Percentiles rank a stretch among this genome's conserved stretches.
phyloP scores from a whole-genome alignment of 2,797 vertebrate genomes.

The Passerculus sandwichensis region DNA sequence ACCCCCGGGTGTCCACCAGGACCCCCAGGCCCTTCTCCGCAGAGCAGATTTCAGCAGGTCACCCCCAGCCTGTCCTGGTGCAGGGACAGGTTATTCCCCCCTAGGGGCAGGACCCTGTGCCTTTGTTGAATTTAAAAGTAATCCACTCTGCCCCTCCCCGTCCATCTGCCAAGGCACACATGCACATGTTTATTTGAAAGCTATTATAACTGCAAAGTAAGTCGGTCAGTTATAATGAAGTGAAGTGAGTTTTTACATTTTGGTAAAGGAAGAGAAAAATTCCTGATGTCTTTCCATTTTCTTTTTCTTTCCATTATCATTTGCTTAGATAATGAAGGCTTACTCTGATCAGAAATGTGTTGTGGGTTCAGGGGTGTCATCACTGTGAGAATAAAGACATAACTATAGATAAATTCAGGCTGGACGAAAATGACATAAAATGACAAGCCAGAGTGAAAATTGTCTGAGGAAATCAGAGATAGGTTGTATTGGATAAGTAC shows the following conservation, averaged over 20 bases:
- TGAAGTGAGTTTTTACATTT: background rate
- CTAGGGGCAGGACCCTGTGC: background rate
- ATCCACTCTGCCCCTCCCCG: background rate
- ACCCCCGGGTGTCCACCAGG: rapidly evolving
- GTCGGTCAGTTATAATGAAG: background rate
- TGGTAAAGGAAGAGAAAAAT: background rate
- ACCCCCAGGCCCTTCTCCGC: rapidly evolving
- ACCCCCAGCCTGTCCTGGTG: background rate
- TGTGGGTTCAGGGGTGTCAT: background rate
- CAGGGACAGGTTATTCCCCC: background rate
- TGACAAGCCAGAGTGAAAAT: background rate
- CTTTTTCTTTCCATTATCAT: background rate
- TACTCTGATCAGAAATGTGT: background rate
- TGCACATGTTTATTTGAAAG: background rate
- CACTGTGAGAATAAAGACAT: background rate
- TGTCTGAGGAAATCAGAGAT: background rate
- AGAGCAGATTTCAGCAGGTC: background rate
- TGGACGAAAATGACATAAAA: slow-evolving; percentile 1
- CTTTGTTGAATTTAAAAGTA: background rate
- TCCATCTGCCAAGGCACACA: background rate
- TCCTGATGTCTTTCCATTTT: background rate
- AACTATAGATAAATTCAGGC: background rate
- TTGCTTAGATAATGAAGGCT: background rate
- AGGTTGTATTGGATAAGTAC: background rate
- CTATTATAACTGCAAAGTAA: background rate